phyloP scores from a whole-genome alignment of 2,888 invertebrate species.

The Chesias legatella region DNA sequence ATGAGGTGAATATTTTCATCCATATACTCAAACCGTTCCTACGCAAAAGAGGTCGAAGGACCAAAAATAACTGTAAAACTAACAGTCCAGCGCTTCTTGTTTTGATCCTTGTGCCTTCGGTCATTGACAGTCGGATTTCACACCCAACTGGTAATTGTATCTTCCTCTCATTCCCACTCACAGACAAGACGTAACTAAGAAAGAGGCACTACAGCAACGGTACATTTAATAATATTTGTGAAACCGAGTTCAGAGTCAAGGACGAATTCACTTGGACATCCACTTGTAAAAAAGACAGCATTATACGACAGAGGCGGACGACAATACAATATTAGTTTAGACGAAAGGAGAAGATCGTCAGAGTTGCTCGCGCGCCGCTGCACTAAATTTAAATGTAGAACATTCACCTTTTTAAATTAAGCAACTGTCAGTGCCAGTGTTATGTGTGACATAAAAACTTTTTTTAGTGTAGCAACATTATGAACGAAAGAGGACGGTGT shows the following conservation, averaged over 20 bases:
- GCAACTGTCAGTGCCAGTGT: conserved; percentile 23
- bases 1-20: not conserved
- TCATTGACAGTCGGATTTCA: conserved; percentile 70
- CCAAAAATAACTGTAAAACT: conserved; percentile 33
- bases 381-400: conserved; percentile 40
- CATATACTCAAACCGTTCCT: conserved; percentile 1
- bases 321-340: conserved; percentile 39
- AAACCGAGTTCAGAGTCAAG: conserved; percentile 63
- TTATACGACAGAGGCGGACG: conserved; percentile 41
- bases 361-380: conserved; percentile 54
- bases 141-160: conserved; percentile 54
- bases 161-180: conserved; percentile 41
- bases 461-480: conserved; percentile 47
- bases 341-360: conserved; percentile 50
- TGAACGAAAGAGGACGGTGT: conserved; percentile 30
- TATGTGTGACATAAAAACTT: conserved; percentile 31
- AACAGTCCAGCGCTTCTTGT: conserved; percentile 50
- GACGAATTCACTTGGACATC: conserved; percentile 63
- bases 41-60: conserved; percentile 16
- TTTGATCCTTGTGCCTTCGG: conserved; percentile 67
- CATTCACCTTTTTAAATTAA: conserved; percentile 25
- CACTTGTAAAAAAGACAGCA: conserved; percentile 40
- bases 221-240: conserved; percentile 48
- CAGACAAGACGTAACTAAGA: conserved; percentile 21
- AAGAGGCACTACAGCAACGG: conserved; percentile 59